Evolutionary conservation across 2,888 invertebrate species (phyloP), one percentile per base, ranked within the genome.

Genomic region (Lottia scabra): DNA sequence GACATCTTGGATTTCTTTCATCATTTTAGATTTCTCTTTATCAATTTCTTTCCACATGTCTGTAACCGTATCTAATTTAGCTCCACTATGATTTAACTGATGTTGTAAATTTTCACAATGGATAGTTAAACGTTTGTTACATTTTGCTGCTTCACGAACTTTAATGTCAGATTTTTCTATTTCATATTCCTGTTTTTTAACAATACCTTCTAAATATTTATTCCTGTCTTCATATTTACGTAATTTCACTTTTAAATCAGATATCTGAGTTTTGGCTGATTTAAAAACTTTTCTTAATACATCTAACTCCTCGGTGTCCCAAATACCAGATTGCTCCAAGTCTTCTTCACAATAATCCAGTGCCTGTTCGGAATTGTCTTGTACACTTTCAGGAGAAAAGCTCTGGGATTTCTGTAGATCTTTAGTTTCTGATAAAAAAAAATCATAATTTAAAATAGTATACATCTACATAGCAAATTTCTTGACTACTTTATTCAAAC

Each of bases 221-320:
- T 79, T 81, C 48, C 82, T 72, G 67, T 78, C 75, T n/a, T 78
- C 78, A 4, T 79, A 75, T 71, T 85, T 84, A 48, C 75, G 65
- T 12, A 82, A 75, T 63, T 77, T 76, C 1, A 83, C 85, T 68
- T 79, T 81, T 1, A 85, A 77, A 72, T 82, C 80, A 6, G 76
- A 75, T 63, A 83, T 85, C 71, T 86, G 77, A 70, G 80, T 80
- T 75, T 84, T 85, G 10, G 86, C 80, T 12, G 83, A 73, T 73
- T 81, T 85, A 70, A 82, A 85, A 15, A 85, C 85, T 30, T 82
- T 79, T 6, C 87, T 78, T 0, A 87, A 73, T 10, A 85, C 81
- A 12, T 75, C 74, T 0, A 87, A 76, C 76, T 87, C 87, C 43
- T 82, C 80, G 0, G 83, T 73, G 70, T 84, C 80, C 87, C 87